These are phyloP conservation scores for Delichon dasypus DNA, from an alignment of 2,797 vertebrate genomes.

Conservation along the genomic window DNA sequence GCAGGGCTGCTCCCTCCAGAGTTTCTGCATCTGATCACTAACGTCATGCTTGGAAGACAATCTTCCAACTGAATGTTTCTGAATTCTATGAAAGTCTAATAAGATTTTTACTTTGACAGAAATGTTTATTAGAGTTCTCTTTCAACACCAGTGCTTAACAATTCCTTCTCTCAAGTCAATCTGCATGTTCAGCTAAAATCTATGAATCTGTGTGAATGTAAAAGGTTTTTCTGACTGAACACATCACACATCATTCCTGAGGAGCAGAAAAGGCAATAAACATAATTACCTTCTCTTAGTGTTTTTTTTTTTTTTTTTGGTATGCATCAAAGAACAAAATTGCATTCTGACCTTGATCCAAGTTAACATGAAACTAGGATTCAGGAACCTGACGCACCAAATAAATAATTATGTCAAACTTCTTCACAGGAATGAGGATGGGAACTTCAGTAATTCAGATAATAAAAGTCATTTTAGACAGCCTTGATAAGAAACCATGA, in stretches of 20 bases:
- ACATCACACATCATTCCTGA: not conserved
- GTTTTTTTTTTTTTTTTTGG: not conserved
- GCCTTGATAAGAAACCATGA: not conserved
- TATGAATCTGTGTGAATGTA: not conserved
- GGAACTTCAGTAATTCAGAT: not conserved
- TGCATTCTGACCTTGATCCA: not conserved
- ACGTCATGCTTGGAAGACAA: not conserved
- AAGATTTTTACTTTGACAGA: not conserved
- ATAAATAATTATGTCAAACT: not conserved
- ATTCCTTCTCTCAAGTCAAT: not conserved
- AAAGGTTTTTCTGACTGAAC: not conserved
- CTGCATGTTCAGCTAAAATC: not conserved
- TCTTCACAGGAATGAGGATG: not conserved
- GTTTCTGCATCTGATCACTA: not conserved
- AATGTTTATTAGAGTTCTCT: not conserved
- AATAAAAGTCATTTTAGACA: not conserved
- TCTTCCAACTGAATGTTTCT: not conserved
- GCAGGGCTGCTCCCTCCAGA: not conserved
- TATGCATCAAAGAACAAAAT: not conserved
- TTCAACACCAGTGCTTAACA: not conserved
- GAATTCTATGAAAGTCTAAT: not conserved
- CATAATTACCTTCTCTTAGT: not conserved
- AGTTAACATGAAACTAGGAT: not conserved
- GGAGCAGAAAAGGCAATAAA: not conserved
- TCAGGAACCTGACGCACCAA: not conserved